phyloP scores from a whole-genome alignment of 2,113 vertebrate genomes.

The Petroica traversi region DNA sequence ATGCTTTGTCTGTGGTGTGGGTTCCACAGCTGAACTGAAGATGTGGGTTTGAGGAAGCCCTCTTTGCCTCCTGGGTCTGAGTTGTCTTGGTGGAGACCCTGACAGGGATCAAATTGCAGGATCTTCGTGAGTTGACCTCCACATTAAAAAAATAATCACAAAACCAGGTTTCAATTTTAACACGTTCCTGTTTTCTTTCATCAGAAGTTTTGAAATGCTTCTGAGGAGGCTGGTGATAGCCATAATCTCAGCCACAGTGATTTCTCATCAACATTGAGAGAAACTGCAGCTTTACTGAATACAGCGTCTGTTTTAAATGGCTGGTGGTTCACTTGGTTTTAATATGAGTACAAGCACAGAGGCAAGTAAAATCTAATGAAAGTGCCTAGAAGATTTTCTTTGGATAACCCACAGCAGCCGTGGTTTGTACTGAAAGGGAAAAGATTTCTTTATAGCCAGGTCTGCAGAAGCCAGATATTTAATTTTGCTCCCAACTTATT shows the following conservation, averaged over 20 bases:
- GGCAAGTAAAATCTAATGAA: conserved; percentile 62
- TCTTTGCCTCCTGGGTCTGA: background rate
- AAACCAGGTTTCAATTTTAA: conserved; percentile 18
- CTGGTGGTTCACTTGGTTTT: conserved; percentile 52
- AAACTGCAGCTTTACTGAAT: conserved; percentile 44
- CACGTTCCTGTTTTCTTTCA: background rate
- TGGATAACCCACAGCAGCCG: conserved; percentile 34
- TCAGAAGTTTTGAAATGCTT: conserved; percentile 39
- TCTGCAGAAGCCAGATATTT: conserved; percentile 74
- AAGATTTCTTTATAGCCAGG: conserved; percentile 59
- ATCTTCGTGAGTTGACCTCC: background rate
- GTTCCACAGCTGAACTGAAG: background rate
- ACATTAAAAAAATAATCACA: background rate
- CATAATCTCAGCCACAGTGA: conserved; percentile 23
- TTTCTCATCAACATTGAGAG: conserved; percentile 21
- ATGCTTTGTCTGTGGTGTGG: background rate
- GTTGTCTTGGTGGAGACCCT: background rate
- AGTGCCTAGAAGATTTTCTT: conserved; percentile 60
- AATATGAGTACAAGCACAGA: conserved; percentile 36
- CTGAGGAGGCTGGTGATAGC: conserved; percentile 42
- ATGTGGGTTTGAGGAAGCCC: background rate
- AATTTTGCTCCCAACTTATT: conserved; percentile 79
- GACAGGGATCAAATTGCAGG: background rate
- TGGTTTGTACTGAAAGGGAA: conserved; percentile 4
- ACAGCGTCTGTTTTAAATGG: conserved; percentile 48